Evolutionary conservation across 2,888 invertebrate genomes (phyloP).

Genomic region (Catonia carolina): DNA sequence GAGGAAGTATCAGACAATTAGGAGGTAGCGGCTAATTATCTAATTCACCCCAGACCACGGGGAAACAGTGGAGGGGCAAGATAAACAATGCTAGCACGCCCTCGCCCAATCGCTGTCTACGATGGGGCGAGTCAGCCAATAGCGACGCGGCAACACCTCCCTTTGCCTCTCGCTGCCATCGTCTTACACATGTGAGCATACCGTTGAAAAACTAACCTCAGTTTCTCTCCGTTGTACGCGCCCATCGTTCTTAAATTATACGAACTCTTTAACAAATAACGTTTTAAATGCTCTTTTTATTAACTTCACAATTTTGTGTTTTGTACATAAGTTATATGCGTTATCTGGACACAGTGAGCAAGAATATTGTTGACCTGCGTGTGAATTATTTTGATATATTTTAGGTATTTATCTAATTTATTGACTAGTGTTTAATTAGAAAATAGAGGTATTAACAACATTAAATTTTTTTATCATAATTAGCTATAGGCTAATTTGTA

Average conservation of each 20-base stretch:
- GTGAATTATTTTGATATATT: no score
- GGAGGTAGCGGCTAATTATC: slow-evolving; percentile 11
- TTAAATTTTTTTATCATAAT: no score
- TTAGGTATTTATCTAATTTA: no score
- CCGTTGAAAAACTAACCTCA: slow-evolving; percentile 5
- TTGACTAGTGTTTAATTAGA: no score
- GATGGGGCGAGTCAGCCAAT: slow-evolving; percentile 16
- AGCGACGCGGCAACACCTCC: background rate
- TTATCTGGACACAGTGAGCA: no score
- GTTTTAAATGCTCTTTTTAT: no score
- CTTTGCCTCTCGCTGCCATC: slow-evolving; percentile 18
- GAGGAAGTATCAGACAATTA: slow-evolving; percentile 4
- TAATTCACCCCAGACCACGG: slow-evolving; percentile 2
- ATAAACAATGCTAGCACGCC: slow-evolving; percentile 26
- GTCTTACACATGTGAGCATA: slow-evolving; percentile 26
- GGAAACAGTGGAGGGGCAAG: slow-evolving; percentile 13
- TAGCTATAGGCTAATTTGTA: no score
- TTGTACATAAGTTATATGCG: background rate
- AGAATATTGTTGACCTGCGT: no score
- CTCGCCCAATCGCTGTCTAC: slow-evolving; percentile 21
- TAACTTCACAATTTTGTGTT: background rate
- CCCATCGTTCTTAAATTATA: no score
- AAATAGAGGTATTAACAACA: no score
- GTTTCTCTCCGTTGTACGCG: slow-evolving; percentile 10
- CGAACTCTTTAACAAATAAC: no score